These are phyloP conservation scores for Xerus inauris DNA, from an alignment of 2,113 vertebrate species.

Conservation along the genomic window DNA sequence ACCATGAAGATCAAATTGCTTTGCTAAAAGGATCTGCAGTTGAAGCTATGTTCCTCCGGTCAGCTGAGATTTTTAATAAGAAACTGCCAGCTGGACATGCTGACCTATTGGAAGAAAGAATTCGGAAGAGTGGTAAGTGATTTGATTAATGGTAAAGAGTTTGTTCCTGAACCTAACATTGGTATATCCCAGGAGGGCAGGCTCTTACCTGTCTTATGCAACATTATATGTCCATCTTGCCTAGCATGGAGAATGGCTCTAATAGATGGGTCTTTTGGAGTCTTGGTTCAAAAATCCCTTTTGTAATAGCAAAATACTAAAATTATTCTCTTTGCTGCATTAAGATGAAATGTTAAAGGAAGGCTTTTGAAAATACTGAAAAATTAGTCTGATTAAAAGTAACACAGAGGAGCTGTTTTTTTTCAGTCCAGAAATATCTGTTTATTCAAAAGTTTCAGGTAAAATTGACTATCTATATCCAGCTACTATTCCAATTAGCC, in stretches of 20 bases:
- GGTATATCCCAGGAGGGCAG: neutral
- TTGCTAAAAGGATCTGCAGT: conserved; percentile 98
- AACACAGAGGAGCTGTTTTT: neutral
- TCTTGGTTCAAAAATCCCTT: neutral
- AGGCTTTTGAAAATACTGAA: neutral
- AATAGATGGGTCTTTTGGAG: neutral
- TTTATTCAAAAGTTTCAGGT: neutral
- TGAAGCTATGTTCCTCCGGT: conserved; percentile 98
- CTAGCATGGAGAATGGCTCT: neutral
- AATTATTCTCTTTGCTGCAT: neutral
- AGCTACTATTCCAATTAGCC: neutral
- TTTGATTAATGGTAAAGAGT: neutral
- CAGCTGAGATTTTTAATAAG: conserved; percentile 95
- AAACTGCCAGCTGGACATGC: conserved; percentile 93
- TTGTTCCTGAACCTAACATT: neutral
- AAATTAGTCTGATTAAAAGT: neutral
- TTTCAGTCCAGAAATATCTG: neutral
- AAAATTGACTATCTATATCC: neutral
- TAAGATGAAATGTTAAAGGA: neutral
- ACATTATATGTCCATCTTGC: neutral
- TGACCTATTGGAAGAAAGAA: conserved; percentile 94
- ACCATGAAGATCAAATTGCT: conserved; percentile 99
- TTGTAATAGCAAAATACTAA: conserved; percentile 26
- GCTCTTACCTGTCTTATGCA: neutral
- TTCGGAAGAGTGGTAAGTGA: conserved; percentile 95